Percentiles rank a stretch among this genome's conserved stretches.
phyloP scores from a whole-genome alignment of 2,113 vertebrate genomes.

The Lamprologus ornatipinnis region DNA sequence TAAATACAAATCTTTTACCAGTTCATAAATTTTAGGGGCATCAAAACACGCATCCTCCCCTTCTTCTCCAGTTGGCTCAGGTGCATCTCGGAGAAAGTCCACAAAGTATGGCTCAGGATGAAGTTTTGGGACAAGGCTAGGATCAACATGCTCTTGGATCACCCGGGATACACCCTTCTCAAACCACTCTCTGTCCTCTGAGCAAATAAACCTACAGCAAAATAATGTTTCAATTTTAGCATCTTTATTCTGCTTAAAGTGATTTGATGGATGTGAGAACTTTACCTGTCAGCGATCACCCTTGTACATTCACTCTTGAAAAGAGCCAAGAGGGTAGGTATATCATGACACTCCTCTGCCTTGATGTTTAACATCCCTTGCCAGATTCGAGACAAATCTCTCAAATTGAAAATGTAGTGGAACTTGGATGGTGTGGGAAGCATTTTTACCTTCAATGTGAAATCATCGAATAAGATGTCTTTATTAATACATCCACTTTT shows the following conservation, averaged over 20 bases:
- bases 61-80: conserved; percentile 74
- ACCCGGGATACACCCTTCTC: conserved; percentile 63
- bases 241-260: neutral
- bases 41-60: conserved; percentile 33
- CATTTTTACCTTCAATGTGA: conserved; percentile 78
- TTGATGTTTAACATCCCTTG: conserved; percentile 82
- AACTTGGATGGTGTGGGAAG: conserved; percentile 87
- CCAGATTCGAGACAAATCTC: conserved; percentile 88
- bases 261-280: neutral
- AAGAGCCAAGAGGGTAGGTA: conserved; percentile 51
- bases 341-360: conserved; percentile 72
- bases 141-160: conserved; percentile 70
- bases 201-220: conserved; percentile 44
- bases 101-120: conserved; percentile 76
- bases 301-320: conserved; percentile 64
- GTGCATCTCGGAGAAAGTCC: conserved; percentile 81
- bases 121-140: conserved; percentile 47
- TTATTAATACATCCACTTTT: neutral
- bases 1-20: neutral
- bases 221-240: neutral
- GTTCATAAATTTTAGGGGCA: conserved; percentile 68
- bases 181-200: conserved; percentile 75
- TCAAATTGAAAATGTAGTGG: conserved; percentile 87
- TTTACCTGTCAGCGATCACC: conserved; percentile 78
- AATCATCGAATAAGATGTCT: conserved; percentile 62